phyloP scores from a whole-genome alignment of 2,888 invertebrate species.

The Cryptus armator region DNA sequence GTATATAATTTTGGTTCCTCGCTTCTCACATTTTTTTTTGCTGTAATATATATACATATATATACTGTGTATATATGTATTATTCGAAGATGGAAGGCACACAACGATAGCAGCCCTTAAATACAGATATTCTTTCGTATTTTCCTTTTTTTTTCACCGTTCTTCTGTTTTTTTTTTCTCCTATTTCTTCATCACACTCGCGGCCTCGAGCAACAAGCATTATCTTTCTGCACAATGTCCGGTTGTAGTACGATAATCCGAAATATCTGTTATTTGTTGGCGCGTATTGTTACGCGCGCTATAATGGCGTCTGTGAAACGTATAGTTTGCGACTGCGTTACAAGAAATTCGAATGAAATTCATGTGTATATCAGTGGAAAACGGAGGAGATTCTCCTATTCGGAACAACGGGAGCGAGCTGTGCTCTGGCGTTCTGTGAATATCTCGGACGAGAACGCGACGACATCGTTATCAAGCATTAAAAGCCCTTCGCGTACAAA shows the following conservation, averaged over 20 bases:
- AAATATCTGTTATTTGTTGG: neutral
- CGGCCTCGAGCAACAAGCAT: neutral
- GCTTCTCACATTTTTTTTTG: conserved; percentile 11
- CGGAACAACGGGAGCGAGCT: neutral
- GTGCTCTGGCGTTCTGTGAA: neutral
- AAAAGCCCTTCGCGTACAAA: neutral
- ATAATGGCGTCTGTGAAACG: neutral
- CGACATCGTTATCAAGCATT: conserved; percentile 1
- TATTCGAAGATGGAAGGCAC: neutral
- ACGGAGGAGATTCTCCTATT: neutral
- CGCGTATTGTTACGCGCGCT: neutral
- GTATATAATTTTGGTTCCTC: conserved; percentile 55
- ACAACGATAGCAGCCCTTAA: neutral
- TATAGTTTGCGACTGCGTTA: conserved; percentile 1
- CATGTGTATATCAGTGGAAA: neutral
- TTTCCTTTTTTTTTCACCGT: no score
- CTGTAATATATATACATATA: neutral
- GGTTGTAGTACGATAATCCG: neutral
- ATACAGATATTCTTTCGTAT: no score
- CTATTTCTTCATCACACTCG: neutral
- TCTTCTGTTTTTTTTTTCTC: neutral
- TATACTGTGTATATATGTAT: neutral
- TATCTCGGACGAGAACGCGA: neutral
- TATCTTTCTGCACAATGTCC: neutral
- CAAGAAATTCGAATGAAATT: neutral